Percentiles rank a stretch among this genome's conserved stretches.
Evolutionary conservation across 2,888 invertebrate genomes (phyloP).

Genomic region (Chymomyza fuscimana): DNA sequence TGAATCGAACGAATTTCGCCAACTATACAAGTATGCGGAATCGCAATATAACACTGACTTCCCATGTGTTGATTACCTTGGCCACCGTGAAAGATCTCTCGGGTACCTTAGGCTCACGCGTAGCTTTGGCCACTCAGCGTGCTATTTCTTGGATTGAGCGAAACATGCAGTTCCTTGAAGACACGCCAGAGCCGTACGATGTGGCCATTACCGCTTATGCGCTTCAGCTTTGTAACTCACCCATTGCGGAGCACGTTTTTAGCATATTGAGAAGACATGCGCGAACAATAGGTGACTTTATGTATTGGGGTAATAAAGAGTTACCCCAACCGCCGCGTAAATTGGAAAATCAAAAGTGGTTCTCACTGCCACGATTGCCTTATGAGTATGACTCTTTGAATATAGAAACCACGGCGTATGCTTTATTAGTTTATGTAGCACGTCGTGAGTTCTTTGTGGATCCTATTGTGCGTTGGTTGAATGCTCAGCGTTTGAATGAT

Average conservation of each 20-base stretch:
- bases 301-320: conserved; percentile 91
- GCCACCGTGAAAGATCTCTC: conserved; percentile 90
- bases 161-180: conserved; percentile 87
- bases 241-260: conserved; percentile 91
- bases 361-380: conserved; percentile 91
- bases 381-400: conserved; percentile 94
- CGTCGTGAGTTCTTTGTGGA: conserved; percentile 90
- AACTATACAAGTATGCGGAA: conserved; percentile 82
- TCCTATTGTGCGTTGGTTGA: conserved; percentile 94
- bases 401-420: conserved; percentile 95
- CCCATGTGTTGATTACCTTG: conserved; percentile 94
- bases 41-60: conserved; percentile 93
- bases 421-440: conserved; percentile 92
- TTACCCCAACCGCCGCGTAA: conserved; percentile 91
- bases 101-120: conserved; percentile 87
- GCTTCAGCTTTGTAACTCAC: conserved; percentile 89
- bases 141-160: conserved; percentile 90
- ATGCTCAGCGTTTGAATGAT: conserved; percentile 90
- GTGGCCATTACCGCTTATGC: conserved; percentile 95
- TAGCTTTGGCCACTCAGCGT: conserved; percentile 87
- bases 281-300: conserved; percentile 87
- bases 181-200: conserved; percentile 89
- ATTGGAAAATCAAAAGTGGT: conserved; percentile 94
- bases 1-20: conserved; percentile 85
- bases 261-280: conserved; percentile 85